Percentiles rank a stretch among this genome's conserved stretches.
Evolutionary conservation across 2,888 invertebrate species (phyloP).

Genomic region (Bimastos eiseni): DNA sequence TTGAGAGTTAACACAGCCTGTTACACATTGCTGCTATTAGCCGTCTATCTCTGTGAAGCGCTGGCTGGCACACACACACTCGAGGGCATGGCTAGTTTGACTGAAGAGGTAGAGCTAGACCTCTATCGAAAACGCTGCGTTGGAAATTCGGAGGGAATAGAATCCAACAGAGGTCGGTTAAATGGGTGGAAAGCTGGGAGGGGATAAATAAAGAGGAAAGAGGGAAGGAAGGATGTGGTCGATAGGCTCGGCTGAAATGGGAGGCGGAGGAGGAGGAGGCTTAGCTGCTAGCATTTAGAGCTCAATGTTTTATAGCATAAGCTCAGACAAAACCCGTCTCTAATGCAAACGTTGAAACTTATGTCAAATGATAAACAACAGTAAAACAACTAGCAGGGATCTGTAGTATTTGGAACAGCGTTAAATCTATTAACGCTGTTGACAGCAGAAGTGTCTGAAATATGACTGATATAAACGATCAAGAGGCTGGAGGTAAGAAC

Average conservation of each 20-base stretch:
- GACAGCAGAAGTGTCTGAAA: neutral
- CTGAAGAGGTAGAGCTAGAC: neutral
- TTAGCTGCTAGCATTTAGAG: too few species aligned
- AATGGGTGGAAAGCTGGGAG: neutral
- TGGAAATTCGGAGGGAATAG: neutral
- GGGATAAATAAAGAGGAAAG: neutral
- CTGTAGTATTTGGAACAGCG: neutral
- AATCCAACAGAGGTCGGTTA: neutral
- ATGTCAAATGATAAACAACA: neutral
- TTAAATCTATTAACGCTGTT: neutral
- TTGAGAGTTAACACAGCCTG: neutral
- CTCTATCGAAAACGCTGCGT: neutral
- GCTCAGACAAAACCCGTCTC: too few species aligned
- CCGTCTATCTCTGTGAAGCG: neutral
- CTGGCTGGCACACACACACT: neutral
- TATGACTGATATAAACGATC: neutral
- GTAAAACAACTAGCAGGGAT: neutral
- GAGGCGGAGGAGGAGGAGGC: neutral
- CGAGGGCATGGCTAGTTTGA: neutral
- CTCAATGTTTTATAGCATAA: too few species aligned
- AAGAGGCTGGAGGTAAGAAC: neutral
- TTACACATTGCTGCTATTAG: neutral
- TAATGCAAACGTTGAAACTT: too few species aligned
- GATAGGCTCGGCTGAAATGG: neutral
- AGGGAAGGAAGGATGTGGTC: neutral